Base-by-base conservation (phyloP, 2,888 invertebrate species). In the Rhabditophanes sp. region DNA sequence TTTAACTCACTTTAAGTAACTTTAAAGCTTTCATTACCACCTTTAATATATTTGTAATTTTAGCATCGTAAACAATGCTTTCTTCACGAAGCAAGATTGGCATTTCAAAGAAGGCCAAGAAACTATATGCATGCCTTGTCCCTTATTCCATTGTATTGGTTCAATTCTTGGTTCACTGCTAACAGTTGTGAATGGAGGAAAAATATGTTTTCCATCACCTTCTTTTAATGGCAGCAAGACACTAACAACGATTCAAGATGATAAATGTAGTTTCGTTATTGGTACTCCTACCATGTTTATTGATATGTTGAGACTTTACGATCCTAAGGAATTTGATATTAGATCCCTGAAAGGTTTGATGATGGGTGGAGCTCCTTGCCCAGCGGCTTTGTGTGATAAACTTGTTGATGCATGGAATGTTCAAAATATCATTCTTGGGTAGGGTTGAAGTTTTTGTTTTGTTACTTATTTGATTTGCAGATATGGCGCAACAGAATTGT, bases 61-160 rank as follows among this genome's bases (percentile, higher is more conserved):
- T n/a, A n/a, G n/a, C n/a, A n/a, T n/a, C n/a, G 70, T 80, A 2
- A 83, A 84, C 66, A 83, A 83, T 65, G 73, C 77, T 5, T 74
- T 73, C 53, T 73, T 74, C 50, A 68, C 18, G 5, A 30, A 25
- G 4, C 24, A 9, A 26, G 26, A 6, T 12, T 26, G n/a, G 12
- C 9, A 9, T 22, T 9, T 9, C 20, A 12, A 12, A 26, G 27
- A 8, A 22, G 7, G 17, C 38, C n/a, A n/a, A n/a, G n/a, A n/a
- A 19, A 37, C 39, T 9, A 46, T 57, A 37, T 54, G 56, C 39
- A 44, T 56, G 15, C 51, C 53, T 1, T 51, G 50, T 28, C 58
- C 58, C 7, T 48, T 58, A 7, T 58, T 49, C 63, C 84, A 85
- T 65, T 79, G 77, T 15, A 82, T 75, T 61, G 82, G 81, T 0